phyloP scores from a whole-genome alignment of 2,888 invertebrate genomes.

The Muschampia plurimacula region DNA sequence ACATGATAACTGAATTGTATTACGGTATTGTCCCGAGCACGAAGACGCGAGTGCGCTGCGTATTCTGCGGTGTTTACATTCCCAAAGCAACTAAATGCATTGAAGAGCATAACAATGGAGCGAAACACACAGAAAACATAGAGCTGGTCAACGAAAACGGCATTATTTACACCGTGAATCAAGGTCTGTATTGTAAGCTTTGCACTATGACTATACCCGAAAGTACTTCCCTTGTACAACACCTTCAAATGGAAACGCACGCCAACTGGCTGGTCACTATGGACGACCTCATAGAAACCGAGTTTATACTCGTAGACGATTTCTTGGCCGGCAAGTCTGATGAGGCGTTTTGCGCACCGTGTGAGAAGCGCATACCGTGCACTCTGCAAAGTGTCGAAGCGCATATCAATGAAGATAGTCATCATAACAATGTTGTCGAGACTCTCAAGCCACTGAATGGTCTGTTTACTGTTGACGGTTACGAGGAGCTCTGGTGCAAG shows the following conservation, averaged over 20 bases:
- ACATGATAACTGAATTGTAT: conserved; percentile 66
- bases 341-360: conserved; percentile 63
- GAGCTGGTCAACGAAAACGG: conserved; percentile 65
- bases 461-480: conserved; percentile 59
- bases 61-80: conserved; percentile 69
- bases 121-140: conserved; percentile 67
- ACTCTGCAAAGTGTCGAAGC: conserved; percentile 59
- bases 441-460: conserved; percentile 64
- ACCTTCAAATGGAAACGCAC: conserved; percentile 63
- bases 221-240: conserved; percentile 61
- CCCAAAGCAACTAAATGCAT: conserved; percentile 71
- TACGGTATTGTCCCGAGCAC: conserved; percentile 66
- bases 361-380: conserved; percentile 54
- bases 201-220: conserved; percentile 58
- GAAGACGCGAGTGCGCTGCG: conserved; percentile 68
- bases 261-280: conserved; percentile 65
- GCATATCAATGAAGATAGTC: conserved; percentile 58
- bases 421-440: conserved; percentile 58
- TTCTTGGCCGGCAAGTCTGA: conserved; percentile 63
- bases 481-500: conserved; percentile 67
- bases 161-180: conserved; percentile 53
- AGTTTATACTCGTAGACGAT: conserved; percentile 62
- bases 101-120: conserved; percentile 68
- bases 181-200: conserved; percentile 62
- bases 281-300: conserved; percentile 66